These are phyloP conservation scores for Oriolus oriolus DNA, from an alignment of 2,113 vertebrate species.

Conservation along the genomic window DNA sequence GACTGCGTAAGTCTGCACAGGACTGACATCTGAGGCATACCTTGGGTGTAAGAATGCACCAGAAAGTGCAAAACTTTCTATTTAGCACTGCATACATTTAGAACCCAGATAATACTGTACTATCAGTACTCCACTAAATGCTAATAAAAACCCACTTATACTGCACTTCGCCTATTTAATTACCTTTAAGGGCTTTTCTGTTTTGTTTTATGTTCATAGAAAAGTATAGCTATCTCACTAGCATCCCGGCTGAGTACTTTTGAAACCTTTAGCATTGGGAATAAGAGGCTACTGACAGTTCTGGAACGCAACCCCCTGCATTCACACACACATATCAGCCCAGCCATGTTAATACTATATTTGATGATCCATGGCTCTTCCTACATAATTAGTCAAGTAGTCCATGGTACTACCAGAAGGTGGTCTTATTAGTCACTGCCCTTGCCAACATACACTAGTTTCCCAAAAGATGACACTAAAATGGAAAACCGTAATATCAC, in stretches of 20 bases:
- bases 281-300: not conserved
- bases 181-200: not conserved
- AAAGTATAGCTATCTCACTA: not conserved
- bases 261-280: not conserved
- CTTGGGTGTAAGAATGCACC: not conserved
- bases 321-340: not conserved
- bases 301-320: not conserved
- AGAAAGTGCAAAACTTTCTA: not conserved
- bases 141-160: not conserved
- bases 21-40: not conserved
- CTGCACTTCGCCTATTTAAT: not conserved
- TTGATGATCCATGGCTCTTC: not conserved
- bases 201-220: not conserved
- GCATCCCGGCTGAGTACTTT: not conserved
- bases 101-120: not conserved
- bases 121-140: not conserved
- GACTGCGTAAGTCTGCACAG: not conserved
- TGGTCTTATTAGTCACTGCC: not conserved
- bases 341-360: rapidly evolving
- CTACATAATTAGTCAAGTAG: not conserved
- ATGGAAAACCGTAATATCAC: not conserved
- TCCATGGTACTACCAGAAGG: not conserved
- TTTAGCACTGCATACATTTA: not conserved
- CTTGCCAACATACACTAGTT: not conserved
- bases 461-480: not conserved